These are phyloP conservation scores for Bimastos eiseni DNA, from an alignment of 2,888 invertebrate genomes.

Conservation along the genomic window DNA sequence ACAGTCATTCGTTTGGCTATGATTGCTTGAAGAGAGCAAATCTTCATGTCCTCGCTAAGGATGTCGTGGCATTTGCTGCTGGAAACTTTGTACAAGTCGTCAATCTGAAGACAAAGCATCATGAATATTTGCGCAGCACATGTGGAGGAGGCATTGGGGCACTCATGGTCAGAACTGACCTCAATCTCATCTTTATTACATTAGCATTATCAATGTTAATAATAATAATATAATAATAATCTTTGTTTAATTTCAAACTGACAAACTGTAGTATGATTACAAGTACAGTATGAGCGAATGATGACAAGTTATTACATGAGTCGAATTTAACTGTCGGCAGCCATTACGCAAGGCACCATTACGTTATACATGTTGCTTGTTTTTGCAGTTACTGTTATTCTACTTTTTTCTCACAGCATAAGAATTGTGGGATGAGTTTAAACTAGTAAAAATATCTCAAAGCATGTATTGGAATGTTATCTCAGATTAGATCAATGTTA, in stretches of 20 bases:
- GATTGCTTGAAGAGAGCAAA: conserved; percentile 81
- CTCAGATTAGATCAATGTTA: not conserved
- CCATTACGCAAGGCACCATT: too few species aligned
- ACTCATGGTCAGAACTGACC: conserved; percentile 69
- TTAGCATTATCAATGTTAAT: not conserved
- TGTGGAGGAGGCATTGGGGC: conserved; percentile 82
- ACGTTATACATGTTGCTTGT: not conserved
- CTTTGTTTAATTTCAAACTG: too few species aligned
- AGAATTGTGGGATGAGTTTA: not conserved
- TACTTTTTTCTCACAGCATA: not conserved
- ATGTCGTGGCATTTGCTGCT: conserved; percentile 77
- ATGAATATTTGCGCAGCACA: conserved; percentile 74
- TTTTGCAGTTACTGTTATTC: not conserved
- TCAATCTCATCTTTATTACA: not conserved
- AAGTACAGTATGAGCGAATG: too few species aligned
- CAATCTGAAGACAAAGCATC: conserved; percentile 70
- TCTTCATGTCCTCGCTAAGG: conserved; percentile 75
- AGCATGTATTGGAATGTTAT: not conserved
- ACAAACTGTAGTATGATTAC: too few species aligned
- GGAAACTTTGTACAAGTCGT: conserved; percentile 82
- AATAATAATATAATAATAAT: too few species aligned
- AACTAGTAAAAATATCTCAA: not conserved
- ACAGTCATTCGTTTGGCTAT: conserved; percentile 82
- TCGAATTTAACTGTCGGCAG: too few species aligned
- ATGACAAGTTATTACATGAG: too few species aligned